A percentile compares a stretch with the other conserved stretches of the same genome.
phyloP scores from a whole-genome alignment of 2,888 invertebrate genomes.

The Tinea pellionella region DNA sequence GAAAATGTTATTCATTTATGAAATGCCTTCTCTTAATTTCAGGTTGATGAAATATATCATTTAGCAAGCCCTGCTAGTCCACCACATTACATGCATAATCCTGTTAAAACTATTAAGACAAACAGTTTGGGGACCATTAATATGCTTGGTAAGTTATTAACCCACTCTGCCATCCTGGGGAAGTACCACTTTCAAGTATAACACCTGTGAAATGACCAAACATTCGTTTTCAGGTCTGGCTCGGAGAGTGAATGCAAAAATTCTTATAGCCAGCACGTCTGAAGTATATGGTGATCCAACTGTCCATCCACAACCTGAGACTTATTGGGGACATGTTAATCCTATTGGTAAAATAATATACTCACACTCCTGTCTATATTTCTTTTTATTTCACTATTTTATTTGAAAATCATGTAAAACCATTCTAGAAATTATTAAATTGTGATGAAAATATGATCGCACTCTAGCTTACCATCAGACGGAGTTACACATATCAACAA shows the following conservation, averaged over 20 bases:
- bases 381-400: too few relatives aligned
- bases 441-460: too few relatives aligned
- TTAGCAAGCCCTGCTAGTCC: constrained; percentile 99
- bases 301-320: constrained; percentile 97
- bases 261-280: constrained; percentile 97
- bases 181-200: too few relatives aligned
- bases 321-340: constrained; percentile 99
- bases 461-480: too few relatives aligned
- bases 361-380: too few relatives aligned
- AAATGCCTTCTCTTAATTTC: too few relatives aligned
- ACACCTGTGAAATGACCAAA: too few relatives aligned
- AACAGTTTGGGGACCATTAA: constrained; percentile 97
- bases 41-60: constrained; percentile 97
- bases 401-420: too few relatives aligned
- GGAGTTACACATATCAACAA: too few relatives aligned
- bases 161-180: too few relatives aligned
- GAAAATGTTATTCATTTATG: too few relatives aligned
- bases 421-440: too few relatives aligned
- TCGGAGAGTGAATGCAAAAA: constrained; percentile 90
- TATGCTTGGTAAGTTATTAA: constrained; percentile 78
- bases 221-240: constrained; percentile 81
- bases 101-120: constrained; percentile 99
- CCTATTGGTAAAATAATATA: constrained; percentile 92
- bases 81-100: constrained; percentile 99
- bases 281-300: constrained; percentile 99